Conservation (phyloP, 1,140 invertebrate genomes). For the Macrosteles quadrilineatus region DNA sequence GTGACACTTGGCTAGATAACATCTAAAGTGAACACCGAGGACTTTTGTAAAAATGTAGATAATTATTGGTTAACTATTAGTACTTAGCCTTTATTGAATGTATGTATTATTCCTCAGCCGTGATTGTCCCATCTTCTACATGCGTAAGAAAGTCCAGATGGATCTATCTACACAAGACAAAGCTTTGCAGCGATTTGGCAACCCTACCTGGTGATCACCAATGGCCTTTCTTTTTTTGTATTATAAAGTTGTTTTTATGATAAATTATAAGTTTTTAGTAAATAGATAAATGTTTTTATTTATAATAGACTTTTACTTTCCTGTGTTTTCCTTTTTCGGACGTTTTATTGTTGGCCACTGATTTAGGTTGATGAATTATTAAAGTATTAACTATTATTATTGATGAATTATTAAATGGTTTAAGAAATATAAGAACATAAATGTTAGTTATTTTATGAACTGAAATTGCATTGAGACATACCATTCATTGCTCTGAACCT, state of each 20-base stretch:
- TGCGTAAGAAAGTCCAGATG: conserved; percentile 98
- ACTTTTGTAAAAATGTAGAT: too few relatives aligned
- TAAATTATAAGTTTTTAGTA: not conserved
- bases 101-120: conserved; percentile 66
- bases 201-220: conserved; percentile 68
- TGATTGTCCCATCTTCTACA: conserved; percentile 99
- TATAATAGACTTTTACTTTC: not conserved
- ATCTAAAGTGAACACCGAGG: not conserved
- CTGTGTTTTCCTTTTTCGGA: not conserved
- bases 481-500: too few relatives aligned
- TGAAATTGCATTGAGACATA: too few relatives aligned
- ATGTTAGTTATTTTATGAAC: too few relatives aligned
- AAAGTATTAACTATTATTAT: too few relatives aligned
- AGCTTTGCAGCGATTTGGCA: conserved; percentile 79
- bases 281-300: not conserved
- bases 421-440: too few relatives aligned
- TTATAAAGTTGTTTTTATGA: not conserved
- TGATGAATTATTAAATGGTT: too few relatives aligned
- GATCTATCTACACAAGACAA: conserved; percentile 88
- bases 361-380: too few relatives aligned
- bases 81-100: too few relatives aligned
- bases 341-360: too few relatives aligned
- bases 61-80: too few relatives aligned
- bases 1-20: too few relatives aligned
- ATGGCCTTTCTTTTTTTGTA: not conserved